Evolutionary conservation across 2,797 vertebrate genomes (phyloP), one percentile per base, ranked within the genome.

Genomic region (Alcedo atthis): DNA sequence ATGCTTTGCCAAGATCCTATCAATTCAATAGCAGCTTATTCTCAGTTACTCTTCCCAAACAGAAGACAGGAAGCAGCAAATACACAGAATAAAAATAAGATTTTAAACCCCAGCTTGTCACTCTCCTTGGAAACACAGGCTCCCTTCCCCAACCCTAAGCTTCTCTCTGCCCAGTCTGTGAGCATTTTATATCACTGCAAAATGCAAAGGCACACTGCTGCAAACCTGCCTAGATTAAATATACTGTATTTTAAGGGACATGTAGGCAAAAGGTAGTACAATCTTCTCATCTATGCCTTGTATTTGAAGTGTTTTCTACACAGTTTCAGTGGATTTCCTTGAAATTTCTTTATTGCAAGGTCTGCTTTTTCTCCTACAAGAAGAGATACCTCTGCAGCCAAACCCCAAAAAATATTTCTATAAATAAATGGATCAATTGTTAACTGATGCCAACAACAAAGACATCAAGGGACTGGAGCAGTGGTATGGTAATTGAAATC

Each of bases 391-490:
- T 68, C 89, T 90, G 92, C 81, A 95, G 71, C 75, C 70, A 75
- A 95, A 70, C 75, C 53, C 18, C 61, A 67, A 70, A 53, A 66
- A 93, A 77, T 4, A 69, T 70, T 92, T 77, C 94, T 75, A 91
- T 94, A 94, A 92, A 94, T 91, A 94, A 89, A 61, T 33, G 58
- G 85, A 96, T 96, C 96, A 92, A 97, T 95, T 92, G 78, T 59
- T 77, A 94, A 82, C 90, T 49, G 93, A 89, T 94, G 95, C 94
- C 96, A 96, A 54, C 58, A n/a, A 55, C 73, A 95, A 95, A 46
- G 94, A 94, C 92, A 94, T 63, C 7, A 17, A 83, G 92, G 90
- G 91, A 91, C 89, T 73, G 87, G 71, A 93, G 93, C 67, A 54
- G 73, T 26, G 70, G 64, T 5, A 82, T 67, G 85, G 94, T 92